Evolutionary conservation across 2,797 vertebrate genomes (phyloP).

Genomic region (Micropoecilia bifurca): DNA sequence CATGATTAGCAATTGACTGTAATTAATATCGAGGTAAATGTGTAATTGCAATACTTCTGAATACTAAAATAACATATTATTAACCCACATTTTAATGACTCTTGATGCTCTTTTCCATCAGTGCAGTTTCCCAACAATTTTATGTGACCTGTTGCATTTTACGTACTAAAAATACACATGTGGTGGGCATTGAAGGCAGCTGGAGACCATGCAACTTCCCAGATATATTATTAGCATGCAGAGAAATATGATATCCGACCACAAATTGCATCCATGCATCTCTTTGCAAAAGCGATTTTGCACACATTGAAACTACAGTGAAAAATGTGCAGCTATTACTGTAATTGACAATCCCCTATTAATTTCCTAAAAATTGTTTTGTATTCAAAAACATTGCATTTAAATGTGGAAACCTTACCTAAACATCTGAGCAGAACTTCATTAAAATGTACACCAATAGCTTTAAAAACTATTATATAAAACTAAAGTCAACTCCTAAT

Average conservation of each 20-base stretch:
- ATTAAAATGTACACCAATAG: neutral
- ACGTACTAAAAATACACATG: neutral
- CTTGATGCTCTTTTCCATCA: neutral
- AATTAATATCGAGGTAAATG: neutral
- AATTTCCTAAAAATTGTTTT: neutral
- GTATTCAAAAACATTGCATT: neutral
- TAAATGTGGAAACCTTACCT: neutral
- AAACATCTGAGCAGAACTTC: neutral
- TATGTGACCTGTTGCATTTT: neutral
- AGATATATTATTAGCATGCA: neutral
- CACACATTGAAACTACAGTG: neutral
- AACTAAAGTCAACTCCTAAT: neutral
- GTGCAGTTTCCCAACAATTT: neutral
- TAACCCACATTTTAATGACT: neutral
- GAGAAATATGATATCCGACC: constrained; percentile 6
- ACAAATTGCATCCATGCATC: neutral
- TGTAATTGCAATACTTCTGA: neutral
- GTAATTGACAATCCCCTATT: neutral
- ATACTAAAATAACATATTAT: neutral
- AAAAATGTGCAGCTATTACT: neutral
- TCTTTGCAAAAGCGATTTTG: neutral
- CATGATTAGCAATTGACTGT: neutral
- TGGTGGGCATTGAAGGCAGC: neutral
- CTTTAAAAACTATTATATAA: neutral
- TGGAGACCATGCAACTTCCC: neutral